Conservation (phyloP, 2,888 invertebrate genomes). For the Mantis religiosa region DNA sequence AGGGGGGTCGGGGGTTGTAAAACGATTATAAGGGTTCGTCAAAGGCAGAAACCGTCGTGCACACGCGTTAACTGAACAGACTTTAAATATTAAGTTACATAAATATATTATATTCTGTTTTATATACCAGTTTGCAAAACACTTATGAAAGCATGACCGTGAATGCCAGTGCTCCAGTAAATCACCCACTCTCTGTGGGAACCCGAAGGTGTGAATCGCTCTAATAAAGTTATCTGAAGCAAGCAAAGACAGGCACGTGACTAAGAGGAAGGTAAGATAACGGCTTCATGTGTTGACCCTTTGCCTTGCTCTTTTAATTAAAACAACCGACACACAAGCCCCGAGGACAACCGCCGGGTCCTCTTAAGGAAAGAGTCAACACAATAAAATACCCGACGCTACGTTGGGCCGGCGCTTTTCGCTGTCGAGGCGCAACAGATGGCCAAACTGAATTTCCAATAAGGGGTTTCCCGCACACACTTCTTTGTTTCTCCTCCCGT, state of each 20-base stretch:
- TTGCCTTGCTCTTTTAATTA: constrained; percentile 8
- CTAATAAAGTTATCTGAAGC: not conserved
- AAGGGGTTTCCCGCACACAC: not conserved
- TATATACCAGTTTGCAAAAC: no score
- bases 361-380: constrained; percentile 11
- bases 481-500: no score
- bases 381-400: not conserved
- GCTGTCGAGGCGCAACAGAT: not conserved
- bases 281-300: not conserved
- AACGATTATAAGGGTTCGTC: no score
- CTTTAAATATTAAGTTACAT: no score
- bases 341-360: not conserved
- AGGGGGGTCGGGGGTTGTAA: no score
- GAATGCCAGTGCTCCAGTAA: no score
- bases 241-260: not conserved
- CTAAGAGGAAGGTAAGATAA: not conserved
- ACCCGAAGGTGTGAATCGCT: not conserved
- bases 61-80: no score
- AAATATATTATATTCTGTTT: no score
- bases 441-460: not conserved
- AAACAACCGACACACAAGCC: not conserved
- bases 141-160: no score
- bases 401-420: not conserved
- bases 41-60: no score
- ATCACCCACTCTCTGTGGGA: no score